Evolutionary conservation across 2,113 vertebrate genomes (phyloP).

Genomic region (Riparia riparia): DNA sequence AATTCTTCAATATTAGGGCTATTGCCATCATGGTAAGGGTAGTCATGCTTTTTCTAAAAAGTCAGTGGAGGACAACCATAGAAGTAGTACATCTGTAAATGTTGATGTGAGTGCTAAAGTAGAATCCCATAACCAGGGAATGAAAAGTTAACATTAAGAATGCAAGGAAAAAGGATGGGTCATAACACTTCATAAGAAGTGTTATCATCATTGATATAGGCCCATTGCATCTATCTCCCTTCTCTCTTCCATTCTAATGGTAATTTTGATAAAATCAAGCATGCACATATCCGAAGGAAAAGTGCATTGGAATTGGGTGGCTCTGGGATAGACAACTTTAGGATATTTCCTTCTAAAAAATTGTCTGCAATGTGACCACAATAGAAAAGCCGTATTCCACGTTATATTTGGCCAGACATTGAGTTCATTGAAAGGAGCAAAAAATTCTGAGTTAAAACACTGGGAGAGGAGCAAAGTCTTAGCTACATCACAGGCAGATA

Average conservation of each 20-base stretch:
- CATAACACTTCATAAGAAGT: not conserved
- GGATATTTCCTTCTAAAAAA: not conserved
- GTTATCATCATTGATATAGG: not conserved
- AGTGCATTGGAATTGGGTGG: not conserved
- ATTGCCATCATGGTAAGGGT: not conserved
- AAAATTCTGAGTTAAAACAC: not conserved
- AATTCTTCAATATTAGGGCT: not conserved
- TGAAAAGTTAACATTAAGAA: not conserved
- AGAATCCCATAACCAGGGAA: not conserved
- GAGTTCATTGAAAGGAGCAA: not conserved
- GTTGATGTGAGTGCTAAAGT: not conserved
- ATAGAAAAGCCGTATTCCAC: not conserved
- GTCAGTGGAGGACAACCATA: not conserved
- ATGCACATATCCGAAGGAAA: not conserved
- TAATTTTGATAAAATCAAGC: not conserved
- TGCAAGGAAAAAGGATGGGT: not conserved
- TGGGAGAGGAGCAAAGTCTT: not conserved
- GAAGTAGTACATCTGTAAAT: not conserved
- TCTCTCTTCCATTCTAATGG: not conserved
- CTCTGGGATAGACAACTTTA: not conserved
- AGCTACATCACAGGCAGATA: not conserved
- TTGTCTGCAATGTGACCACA: not conserved
- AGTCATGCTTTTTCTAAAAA: not conserved
- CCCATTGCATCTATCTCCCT: not conserved
- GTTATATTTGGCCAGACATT: not conserved